A percentile compares a stretch with the other conserved stretches of the same genome.
These are phyloP conservation scores for Montipora capricornis DNA, from an alignment of 64 coral and sea anemone genomes.

Conservation along the genomic window DNA sequence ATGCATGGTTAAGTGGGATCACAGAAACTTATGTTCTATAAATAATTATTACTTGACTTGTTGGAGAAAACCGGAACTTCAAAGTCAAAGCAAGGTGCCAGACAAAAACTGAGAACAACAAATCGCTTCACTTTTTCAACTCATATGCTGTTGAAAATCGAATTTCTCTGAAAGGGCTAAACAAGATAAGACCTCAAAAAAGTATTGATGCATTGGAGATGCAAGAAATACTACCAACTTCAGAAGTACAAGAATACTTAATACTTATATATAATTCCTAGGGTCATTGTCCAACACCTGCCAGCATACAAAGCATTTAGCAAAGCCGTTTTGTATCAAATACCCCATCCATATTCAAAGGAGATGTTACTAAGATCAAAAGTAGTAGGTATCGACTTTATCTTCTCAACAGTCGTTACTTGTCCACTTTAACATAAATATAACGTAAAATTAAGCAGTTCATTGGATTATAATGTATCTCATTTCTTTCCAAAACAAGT, in stretches of 20 bases:
- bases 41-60: background rate
- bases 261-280: constrained; percentile 34
- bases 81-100: constrained; percentile 11
- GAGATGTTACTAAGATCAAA: background rate
- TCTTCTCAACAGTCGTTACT: no score
- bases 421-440: no score
- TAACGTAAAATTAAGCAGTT: no score
- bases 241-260: constrained; percentile 49
- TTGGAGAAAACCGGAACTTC: constrained; percentile 31
- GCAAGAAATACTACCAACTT: constrained; percentile 53
- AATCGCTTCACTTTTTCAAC: constrained; percentile 56
- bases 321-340: constrained; percentile 21
- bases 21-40: background rate
- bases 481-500: background rate
- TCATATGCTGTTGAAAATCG: constrained; percentile 48
- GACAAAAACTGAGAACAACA: constrained; percentile 12
- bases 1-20: background rate
- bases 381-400: no score
- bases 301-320: constrained; percentile 15
- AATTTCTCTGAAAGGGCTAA: background rate
- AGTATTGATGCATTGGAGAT: constrained; percentile 39
- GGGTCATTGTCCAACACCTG: constrained; percentile 46
- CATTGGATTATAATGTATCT: no score
- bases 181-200: constrained; percentile 38
- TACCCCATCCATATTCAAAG: constrained; percentile 36